A percentile compares a stretch with the other conserved stretches of the same genome.
These are phyloP conservation scores for Vollenhovia emeryi DNA, from an alignment of 1,140 invertebrate species.

Conservation along the genomic window DNA sequence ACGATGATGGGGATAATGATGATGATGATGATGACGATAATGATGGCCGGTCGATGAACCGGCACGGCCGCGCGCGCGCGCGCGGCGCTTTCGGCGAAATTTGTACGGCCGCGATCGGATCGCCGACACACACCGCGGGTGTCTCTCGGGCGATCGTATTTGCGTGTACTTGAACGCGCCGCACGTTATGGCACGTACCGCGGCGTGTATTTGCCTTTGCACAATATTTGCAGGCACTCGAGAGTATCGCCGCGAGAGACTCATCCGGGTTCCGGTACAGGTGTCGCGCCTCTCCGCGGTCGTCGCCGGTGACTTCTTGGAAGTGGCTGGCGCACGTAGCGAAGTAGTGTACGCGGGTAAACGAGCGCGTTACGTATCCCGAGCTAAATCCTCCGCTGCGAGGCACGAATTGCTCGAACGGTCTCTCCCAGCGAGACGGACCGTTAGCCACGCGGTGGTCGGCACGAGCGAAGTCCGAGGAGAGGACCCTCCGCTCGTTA, in stretches of 20 bases:
- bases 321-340: conserved; percentile 42
- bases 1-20: conserved; percentile 32
- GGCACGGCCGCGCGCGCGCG: not conserved
- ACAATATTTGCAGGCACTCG: conserved; percentile 62
- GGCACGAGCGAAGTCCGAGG: conserved; percentile 25
- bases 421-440: conserved; percentile 13
- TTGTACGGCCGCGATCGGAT: conserved; percentile 33
- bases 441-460: conserved; percentile 44
- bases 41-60: conserved; percentile 33
- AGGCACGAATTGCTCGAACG: not conserved
- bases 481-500: conserved; percentile 1
- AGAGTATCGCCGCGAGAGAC: conserved; percentile 24
- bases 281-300: conserved; percentile 40
- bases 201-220: conserved; percentile 49
- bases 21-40: conserved; percentile 18
- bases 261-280: conserved; percentile 46
- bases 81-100: conserved; percentile 45
- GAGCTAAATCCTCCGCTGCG: not conserved
- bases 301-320: conserved; percentile 37
- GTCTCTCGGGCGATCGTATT: conserved; percentile 29
- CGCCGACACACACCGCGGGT: conserved; percentile 21
- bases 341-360: conserved; percentile 28
- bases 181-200: conserved; percentile 32
- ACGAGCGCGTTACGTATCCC: conserved; percentile 29
- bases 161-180: conserved; percentile 42